A percentile compares a stretch with the other conserved stretches of the same genome.
phyloP scores from a whole-genome alignment of 2,797 vertebrate genomes.

The Enoplosus armatus region DNA sequence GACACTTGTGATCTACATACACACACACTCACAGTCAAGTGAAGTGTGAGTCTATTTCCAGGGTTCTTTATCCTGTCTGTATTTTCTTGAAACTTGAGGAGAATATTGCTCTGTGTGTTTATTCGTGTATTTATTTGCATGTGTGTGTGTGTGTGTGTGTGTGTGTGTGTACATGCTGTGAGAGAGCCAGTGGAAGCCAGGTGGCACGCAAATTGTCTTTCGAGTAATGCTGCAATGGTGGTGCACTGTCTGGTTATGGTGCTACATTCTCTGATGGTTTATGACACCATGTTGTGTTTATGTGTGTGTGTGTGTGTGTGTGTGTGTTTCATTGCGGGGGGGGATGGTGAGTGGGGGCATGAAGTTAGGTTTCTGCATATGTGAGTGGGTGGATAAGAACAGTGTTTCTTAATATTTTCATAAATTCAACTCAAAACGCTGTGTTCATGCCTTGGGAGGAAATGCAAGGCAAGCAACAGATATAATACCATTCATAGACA shows the following conservation, averaged over 20 bases:
- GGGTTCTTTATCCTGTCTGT: neutral
- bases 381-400: conserved; percentile 58
- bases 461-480: conserved; percentile 23
- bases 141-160: neutral
- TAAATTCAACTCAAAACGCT: conserved; percentile 19
- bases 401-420: conserved; percentile 29
- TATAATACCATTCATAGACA: neutral
- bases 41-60: conserved; percentile 9
- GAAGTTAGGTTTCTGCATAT: conserved; percentile 52
- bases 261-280: conserved; percentile 30
- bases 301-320: conserved; percentile 2
- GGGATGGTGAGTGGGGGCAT: conserved; percentile 28
- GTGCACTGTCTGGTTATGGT: conserved; percentile 61
- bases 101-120: conserved; percentile 3
- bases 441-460: neutral
- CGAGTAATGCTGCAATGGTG: conserved; percentile 55
- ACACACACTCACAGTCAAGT: conserved; percentile 4
- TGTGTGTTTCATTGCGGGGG: neutral
- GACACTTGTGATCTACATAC: conserved; percentile 34
- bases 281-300: conserved; percentile 39
- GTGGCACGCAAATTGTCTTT: conserved; percentile 42
- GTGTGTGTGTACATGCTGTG: conserved; percentile 6
- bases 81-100: conserved; percentile 26
- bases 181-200: conserved; percentile 18
- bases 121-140: neutral